Base-by-base conservation (phyloP, 1,140 invertebrate species). In the Linepithema humile region DNA sequence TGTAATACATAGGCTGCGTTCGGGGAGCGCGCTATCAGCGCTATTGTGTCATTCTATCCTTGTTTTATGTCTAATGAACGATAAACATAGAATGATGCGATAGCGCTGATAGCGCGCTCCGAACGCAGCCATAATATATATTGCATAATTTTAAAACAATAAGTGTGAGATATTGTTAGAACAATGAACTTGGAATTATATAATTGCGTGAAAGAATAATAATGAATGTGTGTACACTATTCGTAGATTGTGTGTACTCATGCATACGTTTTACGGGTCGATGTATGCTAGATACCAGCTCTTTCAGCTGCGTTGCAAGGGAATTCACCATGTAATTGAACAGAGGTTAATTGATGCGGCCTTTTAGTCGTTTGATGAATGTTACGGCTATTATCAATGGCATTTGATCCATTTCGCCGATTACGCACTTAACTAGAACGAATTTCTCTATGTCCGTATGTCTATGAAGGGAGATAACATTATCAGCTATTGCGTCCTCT, bases 361-460 rank as follows among this genome's bases (percentile, higher is more conserved):
- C 69, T 73, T 82, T 73, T 70, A 73, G 50, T 60, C 53, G 29
- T 82, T 82, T 82, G 78, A 82, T 74, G 57, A 82, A 82, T 74
- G 78, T 82, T 82, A 82, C 55, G 67, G 78, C 70, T 74, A 82
- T 82, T 82, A 82, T 82, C 78, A 82, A 73, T 74, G 78, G 55
- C 78, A 60, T 82, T 74, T 74, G 78, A 82, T 82, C 78, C 78
- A 82, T 74, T 82, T 82, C 69, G 45, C 69, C 53, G 78, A 82
- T 82, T 62, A 74, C 40, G n/a, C 57, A 59, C 53, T 82, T 82
- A 82, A 82, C 78, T 82, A 82, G 65, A 74, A 15, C 67, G 53
- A 82, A 82, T 62, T 74, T 60, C 67, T 73, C 67, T 74, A 60
- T 74, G 69, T 29, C 35, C 10, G 7, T 17, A n/a, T 72, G 4